Conservation (phyloP, 2,113 vertebrate genomes). For the Hippocampus zosterae region DNA sequence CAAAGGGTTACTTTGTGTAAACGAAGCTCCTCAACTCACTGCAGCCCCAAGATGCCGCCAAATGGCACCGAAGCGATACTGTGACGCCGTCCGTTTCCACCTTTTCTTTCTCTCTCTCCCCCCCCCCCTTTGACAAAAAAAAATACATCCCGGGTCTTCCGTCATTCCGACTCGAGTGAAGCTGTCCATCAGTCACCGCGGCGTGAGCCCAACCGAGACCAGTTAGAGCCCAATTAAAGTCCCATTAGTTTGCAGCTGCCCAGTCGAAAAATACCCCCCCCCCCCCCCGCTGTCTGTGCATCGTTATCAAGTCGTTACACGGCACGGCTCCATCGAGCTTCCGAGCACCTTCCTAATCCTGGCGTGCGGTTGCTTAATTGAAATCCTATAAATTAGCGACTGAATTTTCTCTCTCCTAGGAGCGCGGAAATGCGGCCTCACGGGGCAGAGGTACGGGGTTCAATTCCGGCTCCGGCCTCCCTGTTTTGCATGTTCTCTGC, state of each 20-base stretch:
- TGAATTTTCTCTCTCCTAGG: conserved; percentile 30
- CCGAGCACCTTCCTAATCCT: conserved; percentile 32
- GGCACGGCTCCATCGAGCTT: conserved; percentile 26
- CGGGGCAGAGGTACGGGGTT: too few species aligned
- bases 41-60: too few species aligned
- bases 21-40: too few species aligned
- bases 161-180: not conserved
- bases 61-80: too few species aligned
- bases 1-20: too few species aligned
- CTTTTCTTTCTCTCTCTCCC: too few species aligned
- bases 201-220: conserved; percentile 20
- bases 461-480: too few species aligned
- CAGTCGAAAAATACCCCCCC: conserved; percentile 20
- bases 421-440: conserved; percentile 12
- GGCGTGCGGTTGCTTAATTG: conserved; percentile 41
- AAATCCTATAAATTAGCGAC: conserved; percentile 41
- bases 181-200: conserved; percentile 24
- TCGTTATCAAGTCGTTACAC: conserved; percentile 23
- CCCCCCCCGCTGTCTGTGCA: not conserved
- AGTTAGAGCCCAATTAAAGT: conserved; percentile 39
- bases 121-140: too few species aligned
- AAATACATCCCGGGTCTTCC: not conserved
- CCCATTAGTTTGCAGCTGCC: conserved; percentile 21
- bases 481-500: too few species aligned
- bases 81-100: too few species aligned